Percentiles rank a stretch among this genome's conserved stretches.
These are phyloP conservation scores for Lasioglossum zephyrum DNA, from an alignment of 2,888 invertebrate species.

Conservation along the genomic window DNA sequence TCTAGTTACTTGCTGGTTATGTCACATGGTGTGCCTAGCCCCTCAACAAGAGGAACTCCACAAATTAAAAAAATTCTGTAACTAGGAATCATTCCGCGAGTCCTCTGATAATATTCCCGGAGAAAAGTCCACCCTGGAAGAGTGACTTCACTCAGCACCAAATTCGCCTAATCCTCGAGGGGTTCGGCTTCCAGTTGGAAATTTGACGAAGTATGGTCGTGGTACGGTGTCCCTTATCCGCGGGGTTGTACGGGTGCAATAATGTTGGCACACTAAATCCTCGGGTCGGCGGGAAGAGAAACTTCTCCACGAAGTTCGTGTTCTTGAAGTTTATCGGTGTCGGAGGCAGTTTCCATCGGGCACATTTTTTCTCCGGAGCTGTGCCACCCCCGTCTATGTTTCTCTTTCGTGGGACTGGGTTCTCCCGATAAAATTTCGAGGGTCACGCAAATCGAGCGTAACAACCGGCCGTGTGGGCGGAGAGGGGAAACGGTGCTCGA, in stretches of 20 bases:
- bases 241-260: conserved; percentile 3
- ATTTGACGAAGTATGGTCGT: conserved; percentile 22
- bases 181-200: conserved; percentile 10
- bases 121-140: background rate
- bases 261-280: conserved; percentile 65
- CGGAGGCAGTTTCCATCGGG: conserved; percentile 59
- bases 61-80: background rate
- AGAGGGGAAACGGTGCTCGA: conserved; percentile 11
- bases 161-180: background rate
- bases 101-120: background rate
- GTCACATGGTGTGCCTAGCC: no score
- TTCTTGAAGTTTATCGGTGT: conserved; percentile 66
- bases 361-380: conserved; percentile 34
- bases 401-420: conserved; percentile 28
- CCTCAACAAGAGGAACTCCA: background rate
- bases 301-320: conserved; percentile 65
- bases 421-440: conserved; percentile 53
- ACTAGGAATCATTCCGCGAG: background rate
- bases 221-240: conserved; percentile 45
- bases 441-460: conserved; percentile 76
- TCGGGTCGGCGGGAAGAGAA: conserved; percentile 48
- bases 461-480: conserved; percentile 61
- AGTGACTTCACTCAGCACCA: background rate
- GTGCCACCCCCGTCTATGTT: conserved; percentile 18
- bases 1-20: no score